Base-by-base conservation (phyloP, 2,113 vertebrate species). In the Osmerus mordax region DNA sequence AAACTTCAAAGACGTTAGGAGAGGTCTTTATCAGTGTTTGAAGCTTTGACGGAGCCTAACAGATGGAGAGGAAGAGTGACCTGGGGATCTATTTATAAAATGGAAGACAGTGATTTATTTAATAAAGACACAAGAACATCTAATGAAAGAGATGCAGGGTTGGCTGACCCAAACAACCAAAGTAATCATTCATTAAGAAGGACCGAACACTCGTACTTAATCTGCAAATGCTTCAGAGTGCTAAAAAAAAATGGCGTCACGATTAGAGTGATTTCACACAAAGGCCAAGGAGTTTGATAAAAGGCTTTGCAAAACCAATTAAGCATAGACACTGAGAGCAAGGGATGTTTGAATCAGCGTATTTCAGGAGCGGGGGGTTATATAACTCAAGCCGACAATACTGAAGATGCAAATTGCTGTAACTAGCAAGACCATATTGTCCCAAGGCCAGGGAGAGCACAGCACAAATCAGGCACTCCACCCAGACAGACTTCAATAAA, bases 281-380 rank as follows among this genome's bases (percentile, higher is more conserved):
- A 74, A 71, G 32, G 62, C 72, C 3, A 18, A 19, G 18, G 16
- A 69, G n/a, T n/a, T 71, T 81, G 52, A 83, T 74, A 59, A 72
- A 75, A 72, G 60, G 72, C 62, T 78, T 74, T 72, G 63, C 60
- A 71, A 63, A 68, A 64, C 36, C 65, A 77, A 78, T 81, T 76
- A 80, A 68, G 47, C 14, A 15, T 16, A 67, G 55, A 54, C 69
- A 64, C 54, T 66, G 23, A 69, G 65, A 58, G 67, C 62, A 75
- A 32, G 55, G 66, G 25, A 74, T n/a, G 71, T 74, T 32, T 80
- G 71, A 75, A 77, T 81, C 77, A 79, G 80, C 75, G 81, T 70
- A 72, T 66, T 72, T 52, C 69, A 36, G 63, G 32, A 73, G 67
- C 52, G 19, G 70, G 36, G 18, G 55, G 56, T 82, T 76, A 72